Conservation (phyloP, 2,888 invertebrate species). For the Drosophila kambysellisi region DNA sequence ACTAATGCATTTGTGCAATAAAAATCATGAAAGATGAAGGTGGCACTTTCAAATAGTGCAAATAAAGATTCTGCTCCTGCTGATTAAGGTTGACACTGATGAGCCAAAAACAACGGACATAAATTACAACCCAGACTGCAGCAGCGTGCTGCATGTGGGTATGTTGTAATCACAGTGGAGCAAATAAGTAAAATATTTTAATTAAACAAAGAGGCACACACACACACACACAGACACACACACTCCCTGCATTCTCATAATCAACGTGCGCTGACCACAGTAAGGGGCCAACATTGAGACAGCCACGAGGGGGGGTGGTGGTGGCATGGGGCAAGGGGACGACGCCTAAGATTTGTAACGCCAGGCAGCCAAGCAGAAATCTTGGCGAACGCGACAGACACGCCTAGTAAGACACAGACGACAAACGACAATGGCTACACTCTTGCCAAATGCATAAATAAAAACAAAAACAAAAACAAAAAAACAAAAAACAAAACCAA, state of each 20-base stretch:
- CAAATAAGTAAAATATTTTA: constrained; percentile 69
- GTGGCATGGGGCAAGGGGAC: neutral
- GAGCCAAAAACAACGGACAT: constrained; percentile 48
- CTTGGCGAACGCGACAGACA: constrained; percentile 67
- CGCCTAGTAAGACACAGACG: constrained; percentile 74
- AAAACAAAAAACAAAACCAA: constrained; percentile 32
- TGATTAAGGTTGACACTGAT: constrained; percentile 47
- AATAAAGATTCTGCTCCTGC: constrained; percentile 45
- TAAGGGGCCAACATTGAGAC: constrained; percentile 19
- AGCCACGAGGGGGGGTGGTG: constrained; percentile 31
- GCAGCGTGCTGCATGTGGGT: neutral
- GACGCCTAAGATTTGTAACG: constrained; percentile 72
- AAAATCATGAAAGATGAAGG: neutral
- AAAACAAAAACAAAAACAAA: constrained; percentile 11
- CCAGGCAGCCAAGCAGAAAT: constrained; percentile 71
- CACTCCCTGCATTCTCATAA: constrained; percentile 34
- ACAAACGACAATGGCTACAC: constrained; percentile 69
- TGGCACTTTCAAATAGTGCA: constrained; percentile 5
- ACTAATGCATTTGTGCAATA: neutral
- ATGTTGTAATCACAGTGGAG: constrained; percentile 33
- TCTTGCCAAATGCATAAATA: constrained; percentile 62
- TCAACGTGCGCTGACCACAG: constrained; percentile 30
- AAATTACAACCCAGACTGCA: constrained; percentile 46
- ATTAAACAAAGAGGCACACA: constrained; percentile 68
- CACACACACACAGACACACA: constrained; percentile 18